Percentiles rank a stretch among this genome's conserved stretches.
These are phyloP conservation scores for Ephydatia muelleri DNA, from an alignment of 37 sponge, comb jelly and placozoan species.

Conservation along the genomic window DNA sequence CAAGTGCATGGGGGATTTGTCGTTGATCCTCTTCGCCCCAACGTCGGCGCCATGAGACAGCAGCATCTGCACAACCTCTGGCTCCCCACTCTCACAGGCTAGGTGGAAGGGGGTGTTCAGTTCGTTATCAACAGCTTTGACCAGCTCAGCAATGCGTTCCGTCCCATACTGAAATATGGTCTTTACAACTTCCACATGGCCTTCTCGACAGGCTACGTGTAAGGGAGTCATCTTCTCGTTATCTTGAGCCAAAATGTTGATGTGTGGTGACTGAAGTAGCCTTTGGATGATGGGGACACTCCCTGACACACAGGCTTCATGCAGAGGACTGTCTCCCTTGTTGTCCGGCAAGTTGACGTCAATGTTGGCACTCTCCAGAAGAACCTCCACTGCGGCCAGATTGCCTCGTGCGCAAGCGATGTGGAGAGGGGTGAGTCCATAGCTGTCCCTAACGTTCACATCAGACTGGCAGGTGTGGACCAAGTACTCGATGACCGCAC, in stretches of 20 bases:
- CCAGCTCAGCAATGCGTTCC: slow-evolving; percentile 11
- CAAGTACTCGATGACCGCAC: slow-evolving; percentile 31
- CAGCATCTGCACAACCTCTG: slow-evolving; percentile 65
- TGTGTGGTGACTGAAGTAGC: slow-evolving; percentile 29
- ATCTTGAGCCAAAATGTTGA: not conserved
- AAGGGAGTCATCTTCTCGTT: slow-evolving; percentile 43
- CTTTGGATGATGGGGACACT: slow-evolving; percentile 61
- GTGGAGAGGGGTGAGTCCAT: slow-evolving; percentile 83
- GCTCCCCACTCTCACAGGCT: slow-evolving; percentile 76
- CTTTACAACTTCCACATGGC: slow-evolving; percentile 73
- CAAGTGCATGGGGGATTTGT: slow-evolving; percentile 75
- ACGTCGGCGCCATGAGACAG: slow-evolving; percentile 56
- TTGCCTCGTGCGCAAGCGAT: slow-evolving; percentile 79
- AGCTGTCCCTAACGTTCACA: slow-evolving; percentile 25
- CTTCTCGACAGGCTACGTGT: slow-evolving; percentile 80
- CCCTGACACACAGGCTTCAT: slow-evolving; percentile 76
- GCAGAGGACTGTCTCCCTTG: slow-evolving; percentile 76
- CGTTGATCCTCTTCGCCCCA: slow-evolving; percentile 41
- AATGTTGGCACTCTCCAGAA: slow-evolving; percentile 25
- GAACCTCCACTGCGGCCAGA: slow-evolving; percentile 52
- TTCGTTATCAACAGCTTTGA: slow-evolving; percentile 51
- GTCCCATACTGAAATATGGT: slow-evolving; percentile 26
- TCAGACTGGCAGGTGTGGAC: slow-evolving; percentile 23
- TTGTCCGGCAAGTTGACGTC: slow-evolving; percentile 46
- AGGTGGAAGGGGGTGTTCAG: slow-evolving; percentile 75